Percentiles rank a stretch among this genome's conserved stretches.
These are phyloP conservation scores for Artemisiospiza belli DNA, from an alignment of 2,113 vertebrate species.

Conservation along the genomic window DNA sequence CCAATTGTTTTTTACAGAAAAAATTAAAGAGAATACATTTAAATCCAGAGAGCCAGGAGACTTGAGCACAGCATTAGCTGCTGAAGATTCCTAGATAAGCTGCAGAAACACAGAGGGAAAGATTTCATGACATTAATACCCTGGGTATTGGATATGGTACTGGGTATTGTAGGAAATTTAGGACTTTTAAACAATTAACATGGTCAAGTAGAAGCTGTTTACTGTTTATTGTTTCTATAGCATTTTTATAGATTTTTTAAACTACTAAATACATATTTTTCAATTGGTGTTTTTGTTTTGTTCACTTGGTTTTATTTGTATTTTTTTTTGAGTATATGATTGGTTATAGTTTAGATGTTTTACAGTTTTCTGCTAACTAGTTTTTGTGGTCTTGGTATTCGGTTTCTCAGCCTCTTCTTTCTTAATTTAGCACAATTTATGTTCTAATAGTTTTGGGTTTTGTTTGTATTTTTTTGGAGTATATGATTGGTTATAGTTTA, in stretches of 20 bases:
- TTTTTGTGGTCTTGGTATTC: too few species aligned
- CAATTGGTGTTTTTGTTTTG: not conserved
- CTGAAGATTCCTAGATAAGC: not conserved
- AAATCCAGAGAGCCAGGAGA: not conserved
- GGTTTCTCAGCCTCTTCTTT: too few species aligned
- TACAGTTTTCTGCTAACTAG: too few species aligned
- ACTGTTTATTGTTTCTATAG: not conserved
- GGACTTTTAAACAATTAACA: not conserved
- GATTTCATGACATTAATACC: not conserved
- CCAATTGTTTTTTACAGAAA: not conserved
- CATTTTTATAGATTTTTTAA: not conserved
- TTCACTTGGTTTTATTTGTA: not conserved
- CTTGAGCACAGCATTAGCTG: not conserved
- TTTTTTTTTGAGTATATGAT: not conserved
- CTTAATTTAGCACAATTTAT: too few species aligned
- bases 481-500: not conserved
- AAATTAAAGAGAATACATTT: not conserved
- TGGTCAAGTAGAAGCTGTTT: not conserved
- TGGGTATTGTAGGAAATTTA: not conserved
- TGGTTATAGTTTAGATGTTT: not conserved
- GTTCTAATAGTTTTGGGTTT: not conserved
- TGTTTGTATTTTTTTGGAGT: not conserved
- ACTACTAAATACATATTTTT: not conserved
- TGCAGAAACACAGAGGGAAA: not conserved
- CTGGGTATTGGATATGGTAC: fast-evolving